phyloP scores from a whole-genome alignment of 2,113 vertebrate genomes.

The Triplophysa dalaica region DNA sequence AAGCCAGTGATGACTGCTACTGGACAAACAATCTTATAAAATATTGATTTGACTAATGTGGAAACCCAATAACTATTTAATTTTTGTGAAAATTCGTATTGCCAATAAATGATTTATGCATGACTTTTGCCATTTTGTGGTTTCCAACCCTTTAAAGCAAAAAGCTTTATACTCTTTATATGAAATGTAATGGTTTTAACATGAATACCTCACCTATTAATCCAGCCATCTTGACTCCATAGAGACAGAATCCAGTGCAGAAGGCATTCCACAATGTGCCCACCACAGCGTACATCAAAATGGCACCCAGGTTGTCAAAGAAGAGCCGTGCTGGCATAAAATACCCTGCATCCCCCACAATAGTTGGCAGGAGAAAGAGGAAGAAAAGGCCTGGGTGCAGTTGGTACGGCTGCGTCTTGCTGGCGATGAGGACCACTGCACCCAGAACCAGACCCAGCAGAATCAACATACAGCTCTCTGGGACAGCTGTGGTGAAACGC shows the following conservation, averaged over 20 bases:
- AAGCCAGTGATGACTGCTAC: no score
- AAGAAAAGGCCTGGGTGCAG: constrained; percentile 95
- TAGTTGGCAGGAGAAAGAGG: constrained; percentile 94
- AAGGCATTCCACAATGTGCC: constrained; percentile 96
- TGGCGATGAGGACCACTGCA: constrained; percentile 88
- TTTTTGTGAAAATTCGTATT: no score
- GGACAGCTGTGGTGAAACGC: constrained; percentile 89
- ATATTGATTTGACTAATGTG: neutral
- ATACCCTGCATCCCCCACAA: constrained; percentile 92
- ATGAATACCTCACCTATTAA: constrained; percentile 76
- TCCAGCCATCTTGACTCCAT: constrained; percentile 77
- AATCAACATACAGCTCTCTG: constrained; percentile 95
- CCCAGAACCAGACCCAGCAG: constrained; percentile 91
- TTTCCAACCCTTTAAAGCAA: no score
- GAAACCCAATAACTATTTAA: neutral
- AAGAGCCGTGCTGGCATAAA: constrained; percentile 96
- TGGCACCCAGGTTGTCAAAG: constrained; percentile 95
- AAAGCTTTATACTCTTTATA: no score
- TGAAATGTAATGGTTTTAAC: neutral
- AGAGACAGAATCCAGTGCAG: constrained; percentile 87
- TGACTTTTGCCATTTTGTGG: no score
- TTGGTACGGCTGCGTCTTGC: constrained; percentile 91
- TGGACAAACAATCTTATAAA: no score
- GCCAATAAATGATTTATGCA: no score
- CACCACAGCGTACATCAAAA: constrained; percentile 90